Evolutionary conservation across 2,888 invertebrate genomes (phyloP).

Genomic region (Acleris cristana): DNA sequence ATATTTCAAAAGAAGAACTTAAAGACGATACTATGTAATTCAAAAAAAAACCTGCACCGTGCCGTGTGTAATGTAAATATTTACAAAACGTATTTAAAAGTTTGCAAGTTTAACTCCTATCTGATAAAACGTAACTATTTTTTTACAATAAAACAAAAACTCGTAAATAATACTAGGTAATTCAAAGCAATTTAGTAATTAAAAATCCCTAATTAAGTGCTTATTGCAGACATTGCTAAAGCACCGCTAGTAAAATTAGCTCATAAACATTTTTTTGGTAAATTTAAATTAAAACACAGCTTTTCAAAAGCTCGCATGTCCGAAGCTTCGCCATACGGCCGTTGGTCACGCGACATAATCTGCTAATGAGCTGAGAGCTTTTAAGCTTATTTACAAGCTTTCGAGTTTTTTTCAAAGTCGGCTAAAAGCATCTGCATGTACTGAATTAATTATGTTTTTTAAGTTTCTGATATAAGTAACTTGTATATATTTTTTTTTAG

Average conservation of each 20-base stretch:
- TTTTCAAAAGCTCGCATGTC: slow-evolving; percentile 59
- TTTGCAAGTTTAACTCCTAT: too few species aligned
- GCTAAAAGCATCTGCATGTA: slow-evolving; percentile 39
- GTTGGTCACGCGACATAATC: slow-evolving; percentile 65
- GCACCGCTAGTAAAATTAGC: background rate
- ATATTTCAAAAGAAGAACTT: too few species aligned
- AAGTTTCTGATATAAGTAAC: background rate
- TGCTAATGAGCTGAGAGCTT: slow-evolving; percentile 64
- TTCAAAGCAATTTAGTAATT: too few species aligned
- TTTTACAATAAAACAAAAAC: too few species aligned
- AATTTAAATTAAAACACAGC: slow-evolving; percentile 60
- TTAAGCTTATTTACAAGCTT: slow-evolving; percentile 53
- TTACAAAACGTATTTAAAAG: too few species aligned
- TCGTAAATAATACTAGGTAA: too few species aligned
- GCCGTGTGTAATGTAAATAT: too few species aligned
- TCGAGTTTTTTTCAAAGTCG: slow-evolving; percentile 42
- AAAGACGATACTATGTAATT: too few species aligned
- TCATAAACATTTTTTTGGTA: slow-evolving; percentile 42
- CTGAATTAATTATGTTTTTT: slow-evolving; percentile 20
- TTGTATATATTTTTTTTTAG: background rate
- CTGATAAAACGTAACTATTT: too few species aligned
- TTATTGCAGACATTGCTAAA: background rate
- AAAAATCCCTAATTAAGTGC: too few species aligned
- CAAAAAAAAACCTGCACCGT: too few species aligned
- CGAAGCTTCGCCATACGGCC: slow-evolving; percentile 49